phyloP scores from a whole-genome alignment of 2,888 invertebrate species.

The Stegana nigrithorax region DNA sequence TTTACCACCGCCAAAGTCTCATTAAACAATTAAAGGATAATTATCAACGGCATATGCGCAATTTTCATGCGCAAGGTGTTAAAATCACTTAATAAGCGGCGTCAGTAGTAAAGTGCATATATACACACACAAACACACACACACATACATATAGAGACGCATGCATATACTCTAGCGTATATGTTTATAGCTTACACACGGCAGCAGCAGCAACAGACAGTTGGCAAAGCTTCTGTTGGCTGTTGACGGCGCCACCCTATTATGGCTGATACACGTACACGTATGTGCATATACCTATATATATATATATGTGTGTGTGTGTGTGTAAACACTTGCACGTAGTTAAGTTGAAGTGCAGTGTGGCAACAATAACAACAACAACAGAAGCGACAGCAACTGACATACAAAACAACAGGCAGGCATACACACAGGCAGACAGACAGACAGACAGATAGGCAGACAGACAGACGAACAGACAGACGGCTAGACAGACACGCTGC shows the following conservation, averaged over 20 bases:
- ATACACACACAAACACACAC: constrained; percentile 15
- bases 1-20: constrained; percentile 31
- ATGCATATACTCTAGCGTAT: too few species aligned
- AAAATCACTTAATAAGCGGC: constrained; percentile 58
- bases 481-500: constrained; percentile 40
- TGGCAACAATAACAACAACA: too few species aligned
- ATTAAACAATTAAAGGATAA: constrained; percentile 61
- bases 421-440: constrained; percentile 23
- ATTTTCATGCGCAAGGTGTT: constrained; percentile 61
- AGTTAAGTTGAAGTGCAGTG: constrained; percentile 22
- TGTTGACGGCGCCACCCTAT: constrained; percentile 13
- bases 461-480: not conserved
- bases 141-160: constrained; percentile 20
- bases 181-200: too few species aligned
- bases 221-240: constrained; percentile 36
- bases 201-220: constrained; percentile 21
- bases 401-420: constrained; percentile 26
- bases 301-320: constrained; percentile 17
- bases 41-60: constrained; percentile 57
- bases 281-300: too few species aligned
- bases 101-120: constrained; percentile 7
- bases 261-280: too few species aligned
- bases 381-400: too few species aligned
- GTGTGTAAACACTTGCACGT: not conserved
- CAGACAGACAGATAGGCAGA: constrained; percentile 11